Evolutionary conservation across 23 tunicate species (phyloP).

Genomic region (Trididemnum nubilum): DNA sequence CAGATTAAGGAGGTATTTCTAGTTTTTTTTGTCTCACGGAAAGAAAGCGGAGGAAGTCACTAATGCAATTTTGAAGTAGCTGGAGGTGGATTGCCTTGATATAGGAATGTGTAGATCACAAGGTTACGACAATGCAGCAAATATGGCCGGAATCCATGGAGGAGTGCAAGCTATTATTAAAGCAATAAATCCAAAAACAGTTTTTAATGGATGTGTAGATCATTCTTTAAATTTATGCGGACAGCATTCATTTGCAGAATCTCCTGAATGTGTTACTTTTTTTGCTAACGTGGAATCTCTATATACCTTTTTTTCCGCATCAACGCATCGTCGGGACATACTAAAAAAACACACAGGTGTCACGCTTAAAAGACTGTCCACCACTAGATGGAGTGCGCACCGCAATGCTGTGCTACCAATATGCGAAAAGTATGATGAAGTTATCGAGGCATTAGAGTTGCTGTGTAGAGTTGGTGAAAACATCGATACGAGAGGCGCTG

Average conservation of each 20-base stretch:
- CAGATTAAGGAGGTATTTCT: neutral
- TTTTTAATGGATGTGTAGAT: neutral
- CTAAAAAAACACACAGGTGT: neutral
- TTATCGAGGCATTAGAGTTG: neutral
- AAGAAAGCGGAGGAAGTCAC: neutral
- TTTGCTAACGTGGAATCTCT: neutral
- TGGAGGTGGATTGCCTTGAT: neutral
- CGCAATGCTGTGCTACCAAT: neutral
- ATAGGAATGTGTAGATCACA: neutral
- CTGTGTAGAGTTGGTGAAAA: neutral
- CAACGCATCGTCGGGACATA: neutral
- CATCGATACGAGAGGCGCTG: neutral
- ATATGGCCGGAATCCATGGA: neutral
- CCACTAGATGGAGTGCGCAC: neutral
- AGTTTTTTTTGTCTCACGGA: neutral
- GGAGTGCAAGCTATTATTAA: constrained; percentile 11
- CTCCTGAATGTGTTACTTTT: neutral
- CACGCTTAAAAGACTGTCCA: neutral
- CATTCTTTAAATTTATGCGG: neutral
- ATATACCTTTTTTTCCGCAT: neutral
- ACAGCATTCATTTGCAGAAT: neutral
- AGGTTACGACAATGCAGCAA: constrained; percentile 24
- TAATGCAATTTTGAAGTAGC: neutral
- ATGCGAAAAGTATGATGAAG: neutral
- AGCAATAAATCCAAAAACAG: neutral